Evolutionary conservation across 2,888 invertebrate species (phyloP).

Genomic region (Sericinus montela): DNA sequence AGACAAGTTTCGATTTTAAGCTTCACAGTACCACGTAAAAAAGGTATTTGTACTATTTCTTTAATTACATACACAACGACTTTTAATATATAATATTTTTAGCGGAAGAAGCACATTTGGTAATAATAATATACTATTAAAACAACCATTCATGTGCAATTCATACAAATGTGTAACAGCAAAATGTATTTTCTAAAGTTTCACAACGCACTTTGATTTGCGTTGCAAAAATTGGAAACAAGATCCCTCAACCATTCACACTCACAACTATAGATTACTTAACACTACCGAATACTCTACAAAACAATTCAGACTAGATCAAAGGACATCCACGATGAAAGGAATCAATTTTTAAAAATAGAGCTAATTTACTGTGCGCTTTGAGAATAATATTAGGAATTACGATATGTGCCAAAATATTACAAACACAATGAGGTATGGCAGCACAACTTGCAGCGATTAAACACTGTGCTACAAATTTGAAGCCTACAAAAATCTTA

Average conservation of each 20-base stretch:
- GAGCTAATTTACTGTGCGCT: conserved; percentile 68
- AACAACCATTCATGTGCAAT: too few relatives aligned
- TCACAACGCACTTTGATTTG: too few relatives aligned
- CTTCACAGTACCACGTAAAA: not conserved
- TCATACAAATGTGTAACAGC: too few relatives aligned
- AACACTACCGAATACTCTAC: conserved; percentile 22
- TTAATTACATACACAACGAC: not conserved
- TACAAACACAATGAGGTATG: conserved; percentile 25
- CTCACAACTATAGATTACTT: not conserved
- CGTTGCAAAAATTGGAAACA: too few relatives aligned
- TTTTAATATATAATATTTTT: not conserved
- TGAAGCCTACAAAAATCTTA: too few relatives aligned
- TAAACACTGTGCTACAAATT: too few relatives aligned
- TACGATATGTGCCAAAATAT: conserved; percentile 35
- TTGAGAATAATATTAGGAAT: conserved; percentile 60
- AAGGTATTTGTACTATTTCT: conserved; percentile 12
- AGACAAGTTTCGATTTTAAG: too few relatives aligned
- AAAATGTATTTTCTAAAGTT: too few relatives aligned
- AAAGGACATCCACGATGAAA: conserved; percentile 42
- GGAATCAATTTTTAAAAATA: conserved; percentile 29
- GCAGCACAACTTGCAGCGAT: too few relatives aligned
- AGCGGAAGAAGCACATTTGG: not conserved
- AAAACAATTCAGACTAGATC: conserved; percentile 35
- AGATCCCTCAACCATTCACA: not conserved
- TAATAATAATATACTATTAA: too few relatives aligned